Conservation (phyloP, 2,888 invertebrate genomes). For the Cacoxenus indagator region DNA sequence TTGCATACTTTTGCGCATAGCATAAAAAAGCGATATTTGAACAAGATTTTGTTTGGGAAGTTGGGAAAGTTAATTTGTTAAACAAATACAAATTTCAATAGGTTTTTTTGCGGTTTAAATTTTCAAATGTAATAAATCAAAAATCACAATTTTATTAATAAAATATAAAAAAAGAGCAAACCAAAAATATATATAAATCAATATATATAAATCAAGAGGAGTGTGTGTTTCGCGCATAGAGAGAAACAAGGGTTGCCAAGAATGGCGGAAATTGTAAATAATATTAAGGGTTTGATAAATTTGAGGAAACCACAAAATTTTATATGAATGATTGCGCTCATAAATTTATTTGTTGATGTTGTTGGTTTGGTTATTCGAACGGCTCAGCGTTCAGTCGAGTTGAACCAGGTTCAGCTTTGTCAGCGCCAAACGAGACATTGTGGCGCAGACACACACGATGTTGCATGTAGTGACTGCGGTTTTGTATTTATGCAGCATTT, state of each 20-base stretch:
- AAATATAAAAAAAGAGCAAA: neutral
- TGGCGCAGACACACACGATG: neutral
- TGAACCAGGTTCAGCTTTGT: neutral
- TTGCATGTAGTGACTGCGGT: slow-evolving; percentile 20
- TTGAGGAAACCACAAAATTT: slow-evolving; percentile 58
- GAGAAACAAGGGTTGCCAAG: too few relatives aligned
- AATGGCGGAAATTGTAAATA: slow-evolving; percentile 19
- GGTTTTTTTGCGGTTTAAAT: slow-evolving; percentile 3
- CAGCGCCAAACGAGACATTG: slow-evolving; percentile 8
- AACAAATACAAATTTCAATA: slow-evolving; percentile 14
- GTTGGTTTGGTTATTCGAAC: neutral
- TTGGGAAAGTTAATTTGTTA: slow-evolving; percentile 2
- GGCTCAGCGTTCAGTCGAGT: slow-evolving; percentile 29
- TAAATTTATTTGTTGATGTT: slow-evolving; percentile 49
- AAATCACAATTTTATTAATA: neutral
- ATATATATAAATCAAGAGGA: slow-evolving; percentile 17
- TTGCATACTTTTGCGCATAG: neutral
- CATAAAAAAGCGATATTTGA: neutral
- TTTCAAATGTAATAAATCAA: slow-evolving; percentile 7
- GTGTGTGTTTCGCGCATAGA: too few relatives aligned
- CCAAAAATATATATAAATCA: slow-evolving; percentile 45
- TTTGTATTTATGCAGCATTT: slow-evolving; percentile 43
- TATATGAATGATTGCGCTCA: slow-evolving; percentile 61
- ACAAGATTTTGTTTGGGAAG: neutral
- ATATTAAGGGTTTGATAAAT: slow-evolving; percentile 61